These are phyloP conservation scores for Lucinisca nassula DNA, from an alignment of 2,888 invertebrate genomes.

Conservation along the genomic window DNA sequence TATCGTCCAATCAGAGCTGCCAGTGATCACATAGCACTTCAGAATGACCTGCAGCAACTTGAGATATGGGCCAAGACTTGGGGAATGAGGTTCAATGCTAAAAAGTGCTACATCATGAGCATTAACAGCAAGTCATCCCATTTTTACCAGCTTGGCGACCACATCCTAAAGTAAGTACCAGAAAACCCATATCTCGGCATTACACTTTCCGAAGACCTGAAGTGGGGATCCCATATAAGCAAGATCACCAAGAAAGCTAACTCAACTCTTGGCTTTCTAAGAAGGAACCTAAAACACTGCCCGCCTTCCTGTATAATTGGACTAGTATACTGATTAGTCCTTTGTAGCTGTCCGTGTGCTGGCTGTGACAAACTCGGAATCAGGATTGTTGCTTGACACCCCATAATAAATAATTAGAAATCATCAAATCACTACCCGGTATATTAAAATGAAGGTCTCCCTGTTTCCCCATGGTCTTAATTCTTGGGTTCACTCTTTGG, in stretches of 20 bases:
- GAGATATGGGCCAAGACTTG: constrained; percentile 15
- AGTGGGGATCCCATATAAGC: constrained; percentile 40
- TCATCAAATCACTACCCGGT: too few relatives aligned
- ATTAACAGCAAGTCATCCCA: not conserved
- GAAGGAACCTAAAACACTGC: constrained; percentile 33
- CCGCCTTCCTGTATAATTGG: not conserved
- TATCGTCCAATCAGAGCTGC: not conserved
- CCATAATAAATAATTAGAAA: too few relatives aligned
- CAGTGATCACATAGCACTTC: not conserved
- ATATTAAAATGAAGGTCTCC: too few relatives aligned
- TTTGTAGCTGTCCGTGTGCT: too few relatives aligned
- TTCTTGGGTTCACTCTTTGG: too few relatives aligned
- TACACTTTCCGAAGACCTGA: constrained; percentile 30
- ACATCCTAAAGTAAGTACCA: constrained; percentile 19
- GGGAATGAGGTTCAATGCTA: constrained; percentile 29
- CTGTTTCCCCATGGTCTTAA: too few relatives aligned
- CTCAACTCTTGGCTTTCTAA: too few relatives aligned
- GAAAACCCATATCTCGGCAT: constrained; percentile 12
- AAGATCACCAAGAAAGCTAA: constrained; percentile 36
- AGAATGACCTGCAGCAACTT: constrained; percentile 7
- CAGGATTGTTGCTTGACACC: too few relatives aligned
- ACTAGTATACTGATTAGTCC: too few relatives aligned
- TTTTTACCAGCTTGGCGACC: not conserved
- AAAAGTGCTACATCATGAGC: constrained; percentile 33
- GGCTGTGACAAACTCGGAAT: too few relatives aligned